Evolutionary conservation across 2,113 vertebrate species (phyloP), one percentile per base, ranked within the genome.

Genomic region (Sylvilagus bachmani): DNA sequence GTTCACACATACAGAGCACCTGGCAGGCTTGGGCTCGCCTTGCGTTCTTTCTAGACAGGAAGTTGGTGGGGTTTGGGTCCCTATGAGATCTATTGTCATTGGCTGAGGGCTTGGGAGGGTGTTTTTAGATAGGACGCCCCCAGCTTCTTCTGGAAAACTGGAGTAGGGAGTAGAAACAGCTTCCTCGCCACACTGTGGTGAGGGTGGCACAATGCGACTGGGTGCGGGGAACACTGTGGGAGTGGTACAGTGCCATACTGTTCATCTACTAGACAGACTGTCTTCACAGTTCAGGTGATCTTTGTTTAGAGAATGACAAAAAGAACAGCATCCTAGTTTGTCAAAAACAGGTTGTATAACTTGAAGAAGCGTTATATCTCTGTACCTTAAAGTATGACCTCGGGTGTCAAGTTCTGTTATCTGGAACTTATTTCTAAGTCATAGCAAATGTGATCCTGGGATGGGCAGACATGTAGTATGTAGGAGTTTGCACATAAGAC

Each of bases 171-270:
- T 6, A 21, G 0, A 4, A 36, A 16, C 5, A 0, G 24, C 38
- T 75, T n/a, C 64, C 58, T 69, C 27, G 24, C 25, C 33, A 58
- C 21, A 14, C 36, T 33, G 24, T 12, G 2, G 7, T 11, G 8
- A 67, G 55, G 33, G 58, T 38, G 4, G 3, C 5, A 4, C 9
- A 14, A 3, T 3, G 24, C n/a, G 49, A 19, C 4, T 55, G 31
- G 29, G n/a, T 5, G 4, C 16, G 27, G 10, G 29, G 36, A 17
- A 11, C 66, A 62, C 36, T n/a, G 22, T 36, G 9, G 29, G 19
- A n/a, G 25, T 27, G 13, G 7, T 17, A 0, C 44, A 31, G 8
- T 0, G 2, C 2, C 2, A 5, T 7, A 0, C 44, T 16, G 1
- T 55, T 51, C 8, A 4, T 49, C 79, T 77, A 27, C 31, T 77